Percentiles rank a stretch among this genome's conserved stretches.
Conservation (phyloP, 2,888 invertebrate genomes). For the Nephrocerus scutellatus region DNA sequence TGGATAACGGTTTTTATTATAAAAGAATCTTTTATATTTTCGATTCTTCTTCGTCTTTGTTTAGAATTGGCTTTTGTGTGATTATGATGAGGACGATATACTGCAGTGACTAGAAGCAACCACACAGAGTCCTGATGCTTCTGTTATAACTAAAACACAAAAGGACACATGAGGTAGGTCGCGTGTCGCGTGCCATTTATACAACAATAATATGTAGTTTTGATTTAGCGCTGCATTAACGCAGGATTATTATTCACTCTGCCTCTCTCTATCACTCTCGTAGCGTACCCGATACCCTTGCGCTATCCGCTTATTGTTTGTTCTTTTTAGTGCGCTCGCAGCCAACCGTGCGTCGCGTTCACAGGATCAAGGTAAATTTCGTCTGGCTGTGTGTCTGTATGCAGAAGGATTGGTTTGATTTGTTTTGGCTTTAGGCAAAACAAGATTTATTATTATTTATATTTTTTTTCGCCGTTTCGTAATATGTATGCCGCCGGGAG, state of each 20-base stretch:
- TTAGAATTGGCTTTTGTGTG: constrained; percentile 5
- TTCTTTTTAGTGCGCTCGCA: too few relatives aligned
- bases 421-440: constrained; percentile 30
- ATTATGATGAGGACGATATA: constrained; percentile 12
- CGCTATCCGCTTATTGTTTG: too few relatives aligned
- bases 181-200: constrained; percentile 24
- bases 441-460: constrained; percentile 35
- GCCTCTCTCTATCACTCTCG: too few relatives aligned
- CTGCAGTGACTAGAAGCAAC: too few relatives aligned
- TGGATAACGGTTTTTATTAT: constrained; percentile 14
- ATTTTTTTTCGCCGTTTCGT: too few relatives aligned
- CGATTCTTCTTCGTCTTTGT: constrained; percentile 6
- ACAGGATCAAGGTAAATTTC: constrained; percentile 18
- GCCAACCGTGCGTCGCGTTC: constrained; percentile 16
- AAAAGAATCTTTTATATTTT: too few relatives aligned
- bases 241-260: too few relatives aligned
- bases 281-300: too few relatives aligned
- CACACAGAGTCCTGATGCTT: too few relatives aligned
- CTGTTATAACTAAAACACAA: too few relatives aligned
- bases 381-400: constrained; percentile 19
- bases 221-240: constrained; percentile 22
- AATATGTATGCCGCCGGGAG: too few relatives aligned
- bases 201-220: too few relatives aligned
- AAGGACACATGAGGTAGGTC: constrained; percentile 22
- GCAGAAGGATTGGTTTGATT: constrained; percentile 23